phyloP scores from a whole-genome alignment of 2,797 vertebrate species.

The Characodon lateralis region DNA sequence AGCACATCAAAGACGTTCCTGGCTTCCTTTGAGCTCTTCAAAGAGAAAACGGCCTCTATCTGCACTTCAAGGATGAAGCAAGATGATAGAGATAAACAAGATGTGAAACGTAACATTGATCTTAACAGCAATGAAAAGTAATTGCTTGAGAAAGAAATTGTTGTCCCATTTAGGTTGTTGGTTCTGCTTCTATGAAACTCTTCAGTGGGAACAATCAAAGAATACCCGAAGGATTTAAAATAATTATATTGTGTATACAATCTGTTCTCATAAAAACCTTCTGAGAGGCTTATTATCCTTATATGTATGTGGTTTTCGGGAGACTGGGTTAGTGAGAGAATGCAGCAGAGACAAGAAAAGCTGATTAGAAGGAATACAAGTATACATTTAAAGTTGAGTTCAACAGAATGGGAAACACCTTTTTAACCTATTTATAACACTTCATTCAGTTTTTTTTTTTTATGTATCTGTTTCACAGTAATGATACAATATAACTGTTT shows the following conservation, averaged over 20 bases:
- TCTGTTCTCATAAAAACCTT: not conserved
- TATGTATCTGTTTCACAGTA: too few species aligned
- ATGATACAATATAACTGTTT: too few species aligned
- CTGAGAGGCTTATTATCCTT: not conserved
- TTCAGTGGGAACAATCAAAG: not conserved
- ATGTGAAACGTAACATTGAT: not conserved
- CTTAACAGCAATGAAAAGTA: not conserved
- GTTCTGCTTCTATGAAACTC: not conserved
- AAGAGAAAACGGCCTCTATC: slow-evolving; percentile 7
- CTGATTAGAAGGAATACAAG: not conserved
- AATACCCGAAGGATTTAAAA: not conserved
- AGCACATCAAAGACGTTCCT: slow-evolving; percentile 40
- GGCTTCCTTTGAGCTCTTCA: slow-evolving; percentile 16
- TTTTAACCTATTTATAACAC: too few species aligned
- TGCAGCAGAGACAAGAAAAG: not conserved
- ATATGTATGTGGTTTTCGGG: not conserved
- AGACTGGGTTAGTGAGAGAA: too few species aligned
- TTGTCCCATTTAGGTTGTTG: not conserved
- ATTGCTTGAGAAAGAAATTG: not conserved
- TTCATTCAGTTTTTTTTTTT: too few species aligned
- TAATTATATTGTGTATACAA: not conserved
- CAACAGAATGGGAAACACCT: too few species aligned
- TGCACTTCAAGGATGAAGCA: slow-evolving; percentile 36
- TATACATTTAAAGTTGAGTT: too few species aligned
- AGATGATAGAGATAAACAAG: not conserved